Evolutionary conservation across 2,888 invertebrate species (phyloP), one percentile per base, ranked within the genome.

Genomic region (Agrochola lota): DNA sequence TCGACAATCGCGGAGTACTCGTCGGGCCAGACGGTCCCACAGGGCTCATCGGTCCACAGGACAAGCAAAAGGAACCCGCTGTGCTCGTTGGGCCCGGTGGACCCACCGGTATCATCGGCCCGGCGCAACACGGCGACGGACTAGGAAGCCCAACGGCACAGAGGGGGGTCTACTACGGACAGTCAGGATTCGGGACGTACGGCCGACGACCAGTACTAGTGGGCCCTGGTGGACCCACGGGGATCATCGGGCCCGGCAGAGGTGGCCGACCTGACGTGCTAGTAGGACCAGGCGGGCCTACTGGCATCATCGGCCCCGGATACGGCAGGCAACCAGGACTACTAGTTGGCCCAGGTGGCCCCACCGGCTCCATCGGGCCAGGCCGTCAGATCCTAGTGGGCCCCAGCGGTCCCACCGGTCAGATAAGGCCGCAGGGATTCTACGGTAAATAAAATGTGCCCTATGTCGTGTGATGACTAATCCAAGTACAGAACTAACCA

Each of bases 391-490:
- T 92, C 20, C 82, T 91, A 15, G 89, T 89, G 9, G 97, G 97
- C 2, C 97, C 97, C 1, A 97, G 96, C 0, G 96, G 96, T 2
- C 95, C 95, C 40, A 94, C 94, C 0, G 96, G 95, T 6, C 88
- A 87, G 20, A 92, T 95, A 76, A 94, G 96, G 7, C 94, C 95
- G 0, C 90, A 91, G 66, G 87, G 90, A 79, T 93, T 90, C 83
- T 97, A 96, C 73, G 97, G 97, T 92, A 93, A 91, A 93, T 97
- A 89, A 79, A 71, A n/a, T 86, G 78, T 83, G 78, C 59, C 67
- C 63, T 71, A 71, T 79, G 68, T 66, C 30, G 67, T 85, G 85
- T 88, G 84, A 81, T 91, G 87, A 92, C 91, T 92, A 92, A 92
- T 88, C 80, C 23, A 86, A 87, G 81, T 90, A 86, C 74, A 81